phyloP scores from a whole-genome alignment of 2,113 vertebrate species.

The Piaya cayana region DNA sequence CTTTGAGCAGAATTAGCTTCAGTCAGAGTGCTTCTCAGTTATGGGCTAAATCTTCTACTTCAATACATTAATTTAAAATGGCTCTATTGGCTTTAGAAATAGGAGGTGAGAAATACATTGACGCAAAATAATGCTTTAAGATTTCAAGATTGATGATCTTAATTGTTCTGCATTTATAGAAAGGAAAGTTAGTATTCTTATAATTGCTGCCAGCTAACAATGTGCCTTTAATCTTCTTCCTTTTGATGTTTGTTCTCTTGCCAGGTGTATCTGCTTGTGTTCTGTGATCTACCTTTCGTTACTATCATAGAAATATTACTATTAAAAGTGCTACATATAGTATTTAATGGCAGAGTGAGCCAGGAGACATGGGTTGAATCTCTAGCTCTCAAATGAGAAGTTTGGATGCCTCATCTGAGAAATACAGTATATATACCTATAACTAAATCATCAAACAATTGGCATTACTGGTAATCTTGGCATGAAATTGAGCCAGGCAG shows the following conservation, averaged over 20 bases:
- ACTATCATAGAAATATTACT: constrained; percentile 59
- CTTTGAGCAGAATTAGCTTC: not conserved
- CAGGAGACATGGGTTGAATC: not conserved
- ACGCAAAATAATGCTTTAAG: not conserved
- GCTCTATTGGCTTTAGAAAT: not conserved
- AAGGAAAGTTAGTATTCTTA: not conserved
- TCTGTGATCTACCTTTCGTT: constrained; percentile 60
- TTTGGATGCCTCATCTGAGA: not conserved
- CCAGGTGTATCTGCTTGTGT: constrained; percentile 71
- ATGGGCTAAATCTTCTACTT: not conserved
- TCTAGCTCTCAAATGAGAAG: not conserved
- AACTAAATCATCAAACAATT: constrained; percentile 11
- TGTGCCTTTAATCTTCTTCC: constrained; percentile 69
- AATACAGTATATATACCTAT: not conserved
- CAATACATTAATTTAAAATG: not conserved
- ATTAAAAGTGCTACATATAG: constrained; percentile 30
- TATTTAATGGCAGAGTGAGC: constrained; percentile 44
- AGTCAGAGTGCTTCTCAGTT: not conserved
- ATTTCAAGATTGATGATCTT: not conserved
- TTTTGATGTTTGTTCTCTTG: constrained; percentile 62
- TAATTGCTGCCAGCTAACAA: constrained; percentile 49
- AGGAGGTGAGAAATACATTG: not conserved
- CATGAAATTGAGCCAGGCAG: not conserved
- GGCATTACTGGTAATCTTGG: not conserved
- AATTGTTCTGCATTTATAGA: not conserved